Conservation (phyloP, 2,113 vertebrate genomes). For the Argyrosomus japonicus region DNA sequence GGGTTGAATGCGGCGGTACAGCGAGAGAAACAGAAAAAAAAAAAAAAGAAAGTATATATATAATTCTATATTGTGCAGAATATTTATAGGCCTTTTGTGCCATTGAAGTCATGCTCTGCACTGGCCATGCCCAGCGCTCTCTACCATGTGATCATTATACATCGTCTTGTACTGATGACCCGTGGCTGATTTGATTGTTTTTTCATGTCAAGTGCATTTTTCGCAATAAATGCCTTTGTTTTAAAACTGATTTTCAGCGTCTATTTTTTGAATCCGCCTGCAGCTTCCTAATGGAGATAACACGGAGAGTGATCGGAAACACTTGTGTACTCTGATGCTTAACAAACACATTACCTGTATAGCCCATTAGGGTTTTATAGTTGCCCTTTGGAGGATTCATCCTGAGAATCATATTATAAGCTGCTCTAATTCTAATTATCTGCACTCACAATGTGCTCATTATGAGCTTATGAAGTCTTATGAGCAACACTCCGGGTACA, state of each 20-base stretch:
- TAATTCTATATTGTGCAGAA: slow-evolving; percentile 86
- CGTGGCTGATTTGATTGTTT: slow-evolving; percentile 84
- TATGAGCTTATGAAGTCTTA: slow-evolving; percentile 23
- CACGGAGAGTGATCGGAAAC: not conserved
- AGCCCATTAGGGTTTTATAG: slow-evolving; percentile 41
- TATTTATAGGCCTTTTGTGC: slow-evolving; percentile 86
- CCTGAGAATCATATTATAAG: slow-evolving; percentile 42
- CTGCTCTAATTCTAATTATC: slow-evolving; percentile 57
- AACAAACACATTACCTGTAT: slow-evolving; percentile 58
- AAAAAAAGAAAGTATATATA: slow-evolving; percentile 70
- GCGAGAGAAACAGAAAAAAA: slow-evolving; percentile 36
- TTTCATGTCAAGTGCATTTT: slow-evolving; percentile 88
- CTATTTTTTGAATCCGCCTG: not conserved
- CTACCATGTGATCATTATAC: slow-evolving; percentile 85
- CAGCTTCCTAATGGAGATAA: slow-evolving; percentile 4
- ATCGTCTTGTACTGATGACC: slow-evolving; percentile 87
- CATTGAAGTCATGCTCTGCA: slow-evolving; percentile 76
- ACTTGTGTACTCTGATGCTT: slow-evolving; percentile 20
- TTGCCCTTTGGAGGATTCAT: slow-evolving; percentile 36
- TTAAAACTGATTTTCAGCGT: slow-evolving; percentile 66
- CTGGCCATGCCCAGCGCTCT: slow-evolving; percentile 74
- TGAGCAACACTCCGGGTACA: slow-evolving; percentile 35
- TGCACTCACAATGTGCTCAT: slow-evolving; percentile 39
- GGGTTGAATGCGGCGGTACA: slow-evolving; percentile 36
- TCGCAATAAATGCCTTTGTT: slow-evolving; percentile 89